Conservation (phyloP, 2,888 invertebrate species). For the Drosophila incognita region DNA sequence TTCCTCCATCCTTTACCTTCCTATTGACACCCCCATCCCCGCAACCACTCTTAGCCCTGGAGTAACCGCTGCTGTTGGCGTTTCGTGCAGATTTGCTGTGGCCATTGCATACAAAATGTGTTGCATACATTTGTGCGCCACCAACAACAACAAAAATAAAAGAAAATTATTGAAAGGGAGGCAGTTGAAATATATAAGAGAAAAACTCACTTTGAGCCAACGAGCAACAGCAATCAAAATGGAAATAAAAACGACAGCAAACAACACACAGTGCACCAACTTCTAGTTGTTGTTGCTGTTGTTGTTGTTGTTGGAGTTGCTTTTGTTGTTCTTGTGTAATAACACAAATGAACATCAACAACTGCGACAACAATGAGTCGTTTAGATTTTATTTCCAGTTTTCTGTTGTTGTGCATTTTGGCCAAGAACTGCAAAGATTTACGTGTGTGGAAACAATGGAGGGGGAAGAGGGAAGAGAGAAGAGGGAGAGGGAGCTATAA, state of each 20-base stretch:
- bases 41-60: not conserved
- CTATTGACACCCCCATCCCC: not conserved
- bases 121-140: slow-evolving; percentile 74
- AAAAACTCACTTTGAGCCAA: slow-evolving; percentile 54
- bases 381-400: slow-evolving; percentile 4
- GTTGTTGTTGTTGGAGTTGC: slow-evolving; percentile 12
- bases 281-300: slow-evolving; percentile 9
- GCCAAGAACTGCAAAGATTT: slow-evolving; percentile 8
- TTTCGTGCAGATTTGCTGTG: slow-evolving; percentile 73
- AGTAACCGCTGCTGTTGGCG: slow-evolving; percentile 31
- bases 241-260: slow-evolving; percentile 59
- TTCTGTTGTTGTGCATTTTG: slow-evolving; percentile 16
- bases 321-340: slow-evolving; percentile 25
- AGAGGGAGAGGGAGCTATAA: not conserved
- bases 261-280: slow-evolving; percentile 22
- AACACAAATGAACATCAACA: slow-evolving; percentile 29
- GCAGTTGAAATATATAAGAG: not conserved
- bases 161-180: slow-evolving; percentile 20
- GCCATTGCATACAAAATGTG: slow-evolving; percentile 80
- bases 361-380: slow-evolving; percentile 25
- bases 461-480: not conserved
- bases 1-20: too few species aligned
- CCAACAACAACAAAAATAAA: slow-evolving; percentile 10
- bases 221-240: slow-evolving; percentile 67
- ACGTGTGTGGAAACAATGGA: slow-evolving; percentile 6